Percentiles rank a stretch among this genome's conserved stretches.
Conservation (phyloP, 2,888 invertebrate species). For the Acanthococcus lagerstroemiae region DNA sequence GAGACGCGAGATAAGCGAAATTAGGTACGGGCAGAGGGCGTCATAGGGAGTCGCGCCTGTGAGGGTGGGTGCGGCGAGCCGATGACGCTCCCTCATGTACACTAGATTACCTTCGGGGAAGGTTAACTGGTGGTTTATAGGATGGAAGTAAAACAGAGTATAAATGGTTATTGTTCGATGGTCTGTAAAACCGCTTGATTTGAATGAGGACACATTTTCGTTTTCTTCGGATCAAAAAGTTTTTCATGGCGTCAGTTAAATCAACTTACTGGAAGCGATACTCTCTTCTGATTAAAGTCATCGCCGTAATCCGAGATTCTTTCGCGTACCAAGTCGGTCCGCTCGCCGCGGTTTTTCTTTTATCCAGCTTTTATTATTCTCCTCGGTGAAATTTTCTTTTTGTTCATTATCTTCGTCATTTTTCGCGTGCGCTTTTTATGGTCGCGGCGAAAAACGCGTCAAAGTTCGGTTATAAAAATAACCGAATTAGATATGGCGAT, state of each 20-base stretch:
- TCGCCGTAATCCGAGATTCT: background rate
- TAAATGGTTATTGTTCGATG: slow-evolving; percentile 29
- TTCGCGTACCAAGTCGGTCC: background rate
- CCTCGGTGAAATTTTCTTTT: slow-evolving; percentile 27
- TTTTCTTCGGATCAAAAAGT: slow-evolving; percentile 22
- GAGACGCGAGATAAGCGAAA: no score
- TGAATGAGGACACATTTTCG: slow-evolving; percentile 28
- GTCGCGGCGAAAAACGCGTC: slow-evolving; percentile 11
- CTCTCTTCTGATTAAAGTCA: background rate
- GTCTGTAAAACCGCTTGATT: slow-evolving; percentile 29
- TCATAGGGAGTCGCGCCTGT: no score
- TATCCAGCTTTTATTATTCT: slow-evolving; percentile 26
- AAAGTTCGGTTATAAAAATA: slow-evolving; percentile 27
- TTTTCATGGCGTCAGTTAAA: slow-evolving; percentile 30
- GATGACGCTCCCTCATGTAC: no score
- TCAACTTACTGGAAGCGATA: slow-evolving; percentile 25
- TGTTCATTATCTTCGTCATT: slow-evolving; percentile 10
- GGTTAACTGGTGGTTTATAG: background rate
- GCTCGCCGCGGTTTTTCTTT: slow-evolving; percentile 6
- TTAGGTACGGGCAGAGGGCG: no score
- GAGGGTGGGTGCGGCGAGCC: no score
- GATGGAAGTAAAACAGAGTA: slow-evolving; percentile 16
- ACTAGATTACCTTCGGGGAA: background rate
- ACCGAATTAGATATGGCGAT: slow-evolving; percentile 21
- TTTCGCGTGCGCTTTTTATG: background rate